Percentiles rank a stretch among this genome's conserved stretches.
phyloP scores from a whole-genome alignment of 2,888 invertebrate species.

The Brachyptera putata region DNA sequence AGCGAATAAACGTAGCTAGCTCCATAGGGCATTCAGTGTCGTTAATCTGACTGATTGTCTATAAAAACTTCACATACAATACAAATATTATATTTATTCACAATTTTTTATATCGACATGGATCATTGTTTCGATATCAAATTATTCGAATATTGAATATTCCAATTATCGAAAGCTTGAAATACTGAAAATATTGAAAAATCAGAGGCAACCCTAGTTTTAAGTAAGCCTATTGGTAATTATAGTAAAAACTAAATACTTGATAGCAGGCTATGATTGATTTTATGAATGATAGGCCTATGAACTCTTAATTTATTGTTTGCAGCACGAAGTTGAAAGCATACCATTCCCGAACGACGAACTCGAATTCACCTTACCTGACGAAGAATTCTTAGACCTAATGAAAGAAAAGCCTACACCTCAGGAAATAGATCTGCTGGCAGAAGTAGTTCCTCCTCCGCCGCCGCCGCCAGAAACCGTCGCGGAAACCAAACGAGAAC shows the following conservation, averaged over 20 bases:
- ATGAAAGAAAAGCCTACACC: slow-evolving; percentile 51
- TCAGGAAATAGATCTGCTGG: slow-evolving; percentile 3
- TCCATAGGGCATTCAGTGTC: too few species aligned
- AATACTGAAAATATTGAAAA: too few species aligned
- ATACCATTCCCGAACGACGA: slow-evolving; percentile 60
- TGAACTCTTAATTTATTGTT: slow-evolving; percentile 28
- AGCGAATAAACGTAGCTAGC: too few species aligned
- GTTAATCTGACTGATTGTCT: background rate
- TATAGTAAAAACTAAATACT: too few species aligned
- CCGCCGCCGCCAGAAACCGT: background rate
- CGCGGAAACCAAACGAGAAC: background rate
- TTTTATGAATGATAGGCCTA: too few species aligned
- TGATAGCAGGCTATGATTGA: too few species aligned
- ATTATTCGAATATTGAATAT: too few species aligned
- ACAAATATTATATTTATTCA: background rate
- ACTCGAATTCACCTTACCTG: slow-evolving; percentile 53
- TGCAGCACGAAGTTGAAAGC: slow-evolving; percentile 59
- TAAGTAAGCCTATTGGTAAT: too few species aligned
- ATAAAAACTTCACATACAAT: background rate
- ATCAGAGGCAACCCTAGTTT: too few species aligned
- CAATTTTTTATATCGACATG: too few species aligned
- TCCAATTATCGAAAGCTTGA: too few species aligned
- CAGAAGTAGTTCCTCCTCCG: background rate
- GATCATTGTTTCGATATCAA: too few species aligned
- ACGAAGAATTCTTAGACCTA: slow-evolving; percentile 52